Evolutionary conservation across 2,888 invertebrate genomes (phyloP).

Genomic region (Cryptus armator): DNA sequence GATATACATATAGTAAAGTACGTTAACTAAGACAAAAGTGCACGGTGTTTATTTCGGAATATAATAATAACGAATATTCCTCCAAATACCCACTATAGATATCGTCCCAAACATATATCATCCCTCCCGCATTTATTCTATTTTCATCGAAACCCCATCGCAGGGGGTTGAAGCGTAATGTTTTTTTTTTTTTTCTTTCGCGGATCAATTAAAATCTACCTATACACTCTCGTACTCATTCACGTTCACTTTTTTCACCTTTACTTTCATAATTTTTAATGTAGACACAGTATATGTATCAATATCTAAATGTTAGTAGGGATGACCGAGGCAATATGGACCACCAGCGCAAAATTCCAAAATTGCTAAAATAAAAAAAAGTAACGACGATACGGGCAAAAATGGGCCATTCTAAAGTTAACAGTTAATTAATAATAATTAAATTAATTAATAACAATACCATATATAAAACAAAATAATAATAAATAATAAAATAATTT

Average conservation of each 20-base stretch:
- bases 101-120: constrained; percentile 8
- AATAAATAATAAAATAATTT: too few relatives aligned
- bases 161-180: neutral
- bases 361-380: constrained; percentile 26
- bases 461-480: too few relatives aligned
- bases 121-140: neutral
- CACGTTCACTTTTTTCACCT: constrained; percentile 2
- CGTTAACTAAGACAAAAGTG: constrained; percentile 65
- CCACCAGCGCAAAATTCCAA: neutral
- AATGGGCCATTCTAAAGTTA: neutral
- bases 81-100: constrained; percentile 9
- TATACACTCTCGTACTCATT: constrained; percentile 5
- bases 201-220: constrained; percentile 5
- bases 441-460: too few relatives aligned
- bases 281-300: constrained; percentile 48
- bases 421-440: too few relatives aligned
- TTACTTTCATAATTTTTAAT: constrained; percentile 56
- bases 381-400: neutral
- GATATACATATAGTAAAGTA: constrained; percentile 63
- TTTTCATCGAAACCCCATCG: neutral
- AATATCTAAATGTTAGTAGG: constrained; percentile 22
- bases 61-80: constrained; percentile 54
- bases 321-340: neutral
- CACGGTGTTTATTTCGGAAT: constrained; percentile 55
- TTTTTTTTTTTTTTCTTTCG: constrained; percentile 5